phyloP scores from a whole-genome alignment of 2,888 invertebrate genomes.

The Cylindroiulus punctatus region DNA sequence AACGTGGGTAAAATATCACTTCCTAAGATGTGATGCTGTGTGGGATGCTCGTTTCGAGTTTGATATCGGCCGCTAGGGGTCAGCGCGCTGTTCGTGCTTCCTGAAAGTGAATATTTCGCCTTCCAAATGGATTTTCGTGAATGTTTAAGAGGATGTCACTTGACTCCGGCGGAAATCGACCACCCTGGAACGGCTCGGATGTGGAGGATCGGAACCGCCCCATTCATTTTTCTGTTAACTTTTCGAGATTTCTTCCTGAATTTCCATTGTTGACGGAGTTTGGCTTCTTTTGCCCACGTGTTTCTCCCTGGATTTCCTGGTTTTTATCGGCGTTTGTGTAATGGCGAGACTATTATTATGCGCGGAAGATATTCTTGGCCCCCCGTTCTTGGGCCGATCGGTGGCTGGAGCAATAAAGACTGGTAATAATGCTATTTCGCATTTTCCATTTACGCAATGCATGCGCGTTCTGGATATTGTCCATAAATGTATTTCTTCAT shows the following conservation, averaged over 20 bases:
- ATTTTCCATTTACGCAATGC: no score
- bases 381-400: no score
- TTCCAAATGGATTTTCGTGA: neutral
- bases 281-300: neutral
- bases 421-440: no score
- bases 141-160: conserved; percentile 34
- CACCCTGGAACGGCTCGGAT: conserved; percentile 17
- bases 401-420: no score
- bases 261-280: neutral
- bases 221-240: conserved; percentile 8
- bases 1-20: no score
- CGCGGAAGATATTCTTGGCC: neutral
- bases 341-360: neutral
- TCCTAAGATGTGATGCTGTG: no score
- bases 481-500: no score
- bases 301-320: neutral
- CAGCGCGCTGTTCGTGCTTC: neutral
- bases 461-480: no score
- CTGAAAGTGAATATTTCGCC: neutral
- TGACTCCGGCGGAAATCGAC: conserved; percentile 43
- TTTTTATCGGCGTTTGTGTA: neutral
- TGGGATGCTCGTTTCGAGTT: neutral
- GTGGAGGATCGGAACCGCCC: neutral
- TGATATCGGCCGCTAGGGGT: neutral
- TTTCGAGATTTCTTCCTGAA: neutral